Evolutionary conservation across 92 coral and sea anemone genomes (phyloP).

Genomic region (Hydrozoanthus gracilis): DNA sequence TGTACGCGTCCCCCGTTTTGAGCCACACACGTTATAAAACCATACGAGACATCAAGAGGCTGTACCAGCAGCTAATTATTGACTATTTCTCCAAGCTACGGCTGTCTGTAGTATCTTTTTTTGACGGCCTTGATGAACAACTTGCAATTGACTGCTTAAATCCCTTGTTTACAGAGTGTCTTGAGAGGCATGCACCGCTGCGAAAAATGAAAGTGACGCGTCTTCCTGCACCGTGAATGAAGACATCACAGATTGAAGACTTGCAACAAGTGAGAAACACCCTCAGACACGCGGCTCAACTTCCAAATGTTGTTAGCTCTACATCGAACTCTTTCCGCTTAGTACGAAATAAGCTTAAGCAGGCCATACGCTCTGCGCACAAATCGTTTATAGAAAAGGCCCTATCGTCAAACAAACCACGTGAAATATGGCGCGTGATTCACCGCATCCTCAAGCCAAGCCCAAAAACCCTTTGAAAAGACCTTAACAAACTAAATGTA

Average conservation of each 20-base stretch:
- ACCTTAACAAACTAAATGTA: conserved; percentile 45
- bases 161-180: conserved; percentile 46
- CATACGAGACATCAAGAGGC: background rate
- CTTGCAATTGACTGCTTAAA: conserved; percentile 50
- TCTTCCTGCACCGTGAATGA: conserved; percentile 74
- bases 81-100: conserved; percentile 65
- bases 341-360: conserved; percentile 60
- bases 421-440: conserved; percentile 55
- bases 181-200: conserved; percentile 71
- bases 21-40: conserved; percentile 50
- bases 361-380: conserved; percentile 39
- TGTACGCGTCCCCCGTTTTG: conserved; percentile 58
- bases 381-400: conserved; percentile 53
- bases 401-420: conserved; percentile 53
- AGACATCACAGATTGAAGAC: conserved; percentile 34
- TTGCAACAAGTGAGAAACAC: conserved; percentile 48
- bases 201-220: conserved; percentile 51
- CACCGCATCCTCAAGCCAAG: conserved; percentile 60
- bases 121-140: conserved; percentile 57
- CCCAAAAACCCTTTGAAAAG: conserved; percentile 47
- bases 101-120: conserved; percentile 37
- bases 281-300: conserved; percentile 53
- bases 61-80: conserved; percentile 51
- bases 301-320: conserved; percentile 24
- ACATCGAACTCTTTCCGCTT: conserved; percentile 14